Percentiles rank a stretch among this genome's conserved stretches.
phyloP scores from a whole-genome alignment of 2,888 invertebrate genomes.

The Labia minor region DNA sequence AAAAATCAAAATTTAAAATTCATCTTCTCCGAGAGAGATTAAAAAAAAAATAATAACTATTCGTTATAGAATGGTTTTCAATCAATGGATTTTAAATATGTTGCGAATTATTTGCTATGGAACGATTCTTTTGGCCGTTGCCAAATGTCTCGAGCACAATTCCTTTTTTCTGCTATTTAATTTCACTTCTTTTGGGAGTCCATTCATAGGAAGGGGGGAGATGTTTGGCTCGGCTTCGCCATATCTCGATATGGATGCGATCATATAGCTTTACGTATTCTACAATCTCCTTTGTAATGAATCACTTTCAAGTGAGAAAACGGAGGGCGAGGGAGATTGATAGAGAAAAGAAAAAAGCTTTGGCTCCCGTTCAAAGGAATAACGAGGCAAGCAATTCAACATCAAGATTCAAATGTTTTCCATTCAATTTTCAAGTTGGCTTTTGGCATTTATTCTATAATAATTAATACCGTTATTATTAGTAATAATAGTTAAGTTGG shows the following conservation, averaged over 20 bases:
- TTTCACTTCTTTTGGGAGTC: background rate
- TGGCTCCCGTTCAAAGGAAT: background rate
- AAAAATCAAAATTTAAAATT: no score
- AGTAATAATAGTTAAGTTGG: no score
- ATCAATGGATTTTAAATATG: constrained; percentile 1
- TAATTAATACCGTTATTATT: no score
- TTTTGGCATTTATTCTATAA: no score
- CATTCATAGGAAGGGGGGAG: background rate
- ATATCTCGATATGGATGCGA: constrained; percentile 1
- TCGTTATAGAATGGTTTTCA: no score
- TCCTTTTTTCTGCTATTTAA: constrained; percentile 6
- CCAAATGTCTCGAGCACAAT: background rate
- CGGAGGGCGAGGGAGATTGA: background rate
- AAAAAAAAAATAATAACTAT: no score
- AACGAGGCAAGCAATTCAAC: background rate
- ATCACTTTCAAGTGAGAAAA: constrained; percentile 13
- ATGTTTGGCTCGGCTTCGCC: background rate
- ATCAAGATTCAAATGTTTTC: background rate
- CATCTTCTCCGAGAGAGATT: no score
- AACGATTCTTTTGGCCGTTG: background rate
- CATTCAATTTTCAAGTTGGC: background rate
- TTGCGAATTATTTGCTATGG: background rate
- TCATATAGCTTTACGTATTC: constrained; percentile 13
- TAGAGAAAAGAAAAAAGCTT: background rate
- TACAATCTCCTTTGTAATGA: constrained; percentile 3